Evolutionary conservation across 2,113 vertebrate species (phyloP).

Genomic region (Prolemur simus): DNA sequence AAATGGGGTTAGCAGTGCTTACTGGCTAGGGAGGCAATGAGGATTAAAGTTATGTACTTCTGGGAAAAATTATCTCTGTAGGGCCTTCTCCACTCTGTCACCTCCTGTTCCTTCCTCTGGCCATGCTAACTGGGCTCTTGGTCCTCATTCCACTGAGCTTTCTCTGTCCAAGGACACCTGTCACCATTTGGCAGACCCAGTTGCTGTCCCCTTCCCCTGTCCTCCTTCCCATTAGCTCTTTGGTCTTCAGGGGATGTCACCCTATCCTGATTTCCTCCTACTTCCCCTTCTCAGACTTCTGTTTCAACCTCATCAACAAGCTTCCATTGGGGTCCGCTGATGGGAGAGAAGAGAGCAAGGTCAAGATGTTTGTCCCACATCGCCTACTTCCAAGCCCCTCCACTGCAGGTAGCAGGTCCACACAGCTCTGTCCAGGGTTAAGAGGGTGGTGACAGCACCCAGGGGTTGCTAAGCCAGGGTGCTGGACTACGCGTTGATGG

Average conservation of each 20-base stretch:
- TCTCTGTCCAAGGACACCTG: neutral
- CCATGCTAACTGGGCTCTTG: neutral
- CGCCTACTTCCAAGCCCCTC: neutral
- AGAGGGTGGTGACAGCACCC: neutral
- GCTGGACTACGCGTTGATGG: neutral
- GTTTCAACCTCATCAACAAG: neutral
- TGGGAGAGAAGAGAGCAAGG: neutral
- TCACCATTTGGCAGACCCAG: neutral
- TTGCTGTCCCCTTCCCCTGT: neutral
- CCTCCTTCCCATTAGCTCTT: neutral
- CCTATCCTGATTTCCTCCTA: neutral
- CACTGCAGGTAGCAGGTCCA: neutral
- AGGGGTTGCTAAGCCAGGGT: neutral
- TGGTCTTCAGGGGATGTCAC: neutral
- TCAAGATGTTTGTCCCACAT: neutral
- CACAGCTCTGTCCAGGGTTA: neutral
- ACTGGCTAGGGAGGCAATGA: neutral
- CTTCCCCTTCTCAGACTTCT: neutral
- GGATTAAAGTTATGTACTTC: neutral
- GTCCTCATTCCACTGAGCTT: neutral
- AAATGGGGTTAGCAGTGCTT: neutral
- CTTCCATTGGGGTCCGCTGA: neutral
- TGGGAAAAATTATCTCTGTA: neutral
- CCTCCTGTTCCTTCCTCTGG: neutral
- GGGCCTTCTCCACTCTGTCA: neutral